phyloP scores from a whole-genome alignment of 2,113 vertebrate species.

The Ascaphus truei region DNA sequence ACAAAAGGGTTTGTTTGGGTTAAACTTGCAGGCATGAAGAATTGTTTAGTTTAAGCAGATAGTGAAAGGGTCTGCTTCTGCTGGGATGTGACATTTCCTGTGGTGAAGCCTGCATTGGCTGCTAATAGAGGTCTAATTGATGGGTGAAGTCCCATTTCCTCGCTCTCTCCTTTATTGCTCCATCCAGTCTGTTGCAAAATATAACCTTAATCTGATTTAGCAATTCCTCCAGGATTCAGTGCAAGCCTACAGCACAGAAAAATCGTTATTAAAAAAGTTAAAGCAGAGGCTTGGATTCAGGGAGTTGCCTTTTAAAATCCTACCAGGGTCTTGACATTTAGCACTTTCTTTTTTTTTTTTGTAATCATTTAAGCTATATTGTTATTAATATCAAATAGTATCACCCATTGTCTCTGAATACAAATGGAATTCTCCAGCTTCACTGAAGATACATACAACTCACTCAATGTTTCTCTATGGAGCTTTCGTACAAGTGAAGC shows the following conservation, averaged over 20 bases:
- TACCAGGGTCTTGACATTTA: constrained; percentile 46
- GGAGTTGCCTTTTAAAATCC: constrained; percentile 56
- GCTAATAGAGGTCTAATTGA: constrained; percentile 99
- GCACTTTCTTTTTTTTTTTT: constrained; percentile 47
- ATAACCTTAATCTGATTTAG: constrained; percentile 96
- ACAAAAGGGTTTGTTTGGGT: constrained; percentile 64
- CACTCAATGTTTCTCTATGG: background rate
- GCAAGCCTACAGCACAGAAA: constrained; percentile 81
- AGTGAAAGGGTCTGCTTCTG: constrained; percentile 55
- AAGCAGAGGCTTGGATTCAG: constrained; percentile 75
- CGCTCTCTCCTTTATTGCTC: constrained; percentile 97
- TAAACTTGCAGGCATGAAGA: constrained; percentile 70
- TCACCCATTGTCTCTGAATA: constrained; percentile 37
- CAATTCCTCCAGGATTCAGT: constrained; percentile 94
- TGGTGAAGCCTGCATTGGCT: constrained; percentile 90
- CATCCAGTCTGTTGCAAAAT: constrained; percentile 96
- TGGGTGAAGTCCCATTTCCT: constrained; percentile 95
- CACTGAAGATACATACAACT: background rate
- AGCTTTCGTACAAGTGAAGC: too few species aligned
- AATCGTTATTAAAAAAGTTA: constrained; percentile 99
- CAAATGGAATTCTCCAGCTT: constrained; percentile 23
- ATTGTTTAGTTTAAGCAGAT: constrained; percentile 77
- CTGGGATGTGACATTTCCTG: constrained; percentile 86
- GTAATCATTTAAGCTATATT: constrained; percentile 41
- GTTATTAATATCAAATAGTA: constrained; percentile 52